A percentile compares a stretch with the other conserved stretches of the same genome.
Conservation (phyloP, 2,797 vertebrate genomes). For the Glossophaga mutica region DNA sequence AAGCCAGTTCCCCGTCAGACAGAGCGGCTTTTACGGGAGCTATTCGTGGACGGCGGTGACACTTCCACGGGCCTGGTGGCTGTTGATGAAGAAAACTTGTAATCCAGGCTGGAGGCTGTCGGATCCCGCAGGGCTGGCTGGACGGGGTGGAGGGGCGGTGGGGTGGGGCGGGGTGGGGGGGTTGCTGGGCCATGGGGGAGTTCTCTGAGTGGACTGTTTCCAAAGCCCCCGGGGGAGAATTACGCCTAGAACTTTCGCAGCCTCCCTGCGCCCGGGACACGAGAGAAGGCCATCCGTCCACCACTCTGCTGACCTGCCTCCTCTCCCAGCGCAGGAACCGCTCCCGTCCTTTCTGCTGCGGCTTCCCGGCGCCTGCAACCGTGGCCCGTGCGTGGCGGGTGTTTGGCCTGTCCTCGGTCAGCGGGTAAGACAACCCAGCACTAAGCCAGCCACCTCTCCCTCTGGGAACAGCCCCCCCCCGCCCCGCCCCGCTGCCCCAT, state of each 20-base stretch:
- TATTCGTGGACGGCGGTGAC: not conserved
- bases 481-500: no score
- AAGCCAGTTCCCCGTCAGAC: not conserved
- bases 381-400: fast-evolving
- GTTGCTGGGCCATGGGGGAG: not conserved
- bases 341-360: not conserved
- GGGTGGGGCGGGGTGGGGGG: no score
- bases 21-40: not conserved
- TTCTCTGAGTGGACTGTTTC: no score
- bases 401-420: not conserved
- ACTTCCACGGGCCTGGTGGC: no score
- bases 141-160: no score
- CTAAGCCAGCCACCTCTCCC: fast-evolving
- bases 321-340: fast-evolving
- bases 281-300: no score
- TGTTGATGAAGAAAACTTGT: not conserved
- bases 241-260: not conserved
- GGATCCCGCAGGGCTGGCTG: not conserved
- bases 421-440: not conserved
- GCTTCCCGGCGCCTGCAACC: not conserved
- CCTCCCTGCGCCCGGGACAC: fast-evolving
- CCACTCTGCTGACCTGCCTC: fast-evolving
- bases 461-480: not conserved
- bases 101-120: not conserved
- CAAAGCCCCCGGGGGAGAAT: no score